phyloP scores from a whole-genome alignment of 2,888 invertebrate species.

The Bembecia ichneumoniformis region DNA sequence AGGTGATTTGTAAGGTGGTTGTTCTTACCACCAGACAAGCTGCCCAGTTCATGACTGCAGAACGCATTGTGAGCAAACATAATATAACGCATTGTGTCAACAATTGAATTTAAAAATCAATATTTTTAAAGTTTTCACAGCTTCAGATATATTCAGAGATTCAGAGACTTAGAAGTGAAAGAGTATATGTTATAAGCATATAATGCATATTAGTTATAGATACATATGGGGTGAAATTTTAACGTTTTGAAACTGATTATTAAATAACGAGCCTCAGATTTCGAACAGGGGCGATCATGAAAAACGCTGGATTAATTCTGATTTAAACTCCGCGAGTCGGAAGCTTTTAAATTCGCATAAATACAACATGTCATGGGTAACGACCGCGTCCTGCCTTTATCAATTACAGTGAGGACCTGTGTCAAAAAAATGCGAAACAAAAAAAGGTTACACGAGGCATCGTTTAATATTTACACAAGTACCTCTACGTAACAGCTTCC shows the following conservation, averaged over 20 bases:
- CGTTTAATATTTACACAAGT: conserved; percentile 42
- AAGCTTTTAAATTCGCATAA: conserved; percentile 66
- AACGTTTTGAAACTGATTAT: conserved; percentile 23
- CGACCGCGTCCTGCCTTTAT: conserved; percentile 52
- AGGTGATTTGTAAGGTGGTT: too few relatives aligned
- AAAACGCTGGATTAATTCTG: conserved; percentile 53
- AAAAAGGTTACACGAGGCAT: conserved; percentile 31
- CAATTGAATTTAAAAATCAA: too few relatives aligned
- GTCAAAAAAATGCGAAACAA: conserved; percentile 40
- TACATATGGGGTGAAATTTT: background rate
- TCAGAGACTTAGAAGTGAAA: too few relatives aligned
- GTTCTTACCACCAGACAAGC: too few relatives aligned
- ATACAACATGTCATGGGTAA: conserved; percentile 59
- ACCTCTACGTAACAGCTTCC: too few relatives aligned
- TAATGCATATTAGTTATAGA: too few relatives aligned
- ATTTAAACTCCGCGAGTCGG: conserved; percentile 52
- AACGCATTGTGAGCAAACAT: too few relatives aligned
- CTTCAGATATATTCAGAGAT: too few relatives aligned
- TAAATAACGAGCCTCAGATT: conserved; percentile 42
- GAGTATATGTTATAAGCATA: too few relatives aligned
- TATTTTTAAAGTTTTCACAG: too few relatives aligned
- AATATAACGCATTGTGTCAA: too few relatives aligned
- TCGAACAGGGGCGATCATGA: conserved; percentile 37
- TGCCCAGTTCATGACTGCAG: too few relatives aligned
- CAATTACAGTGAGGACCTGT: conserved; percentile 52